Evolutionary conservation across 2,888 invertebrate species (phyloP), one percentile per base, ranked within the genome.

Genomic region (Bedellia somnulentella): DNA sequence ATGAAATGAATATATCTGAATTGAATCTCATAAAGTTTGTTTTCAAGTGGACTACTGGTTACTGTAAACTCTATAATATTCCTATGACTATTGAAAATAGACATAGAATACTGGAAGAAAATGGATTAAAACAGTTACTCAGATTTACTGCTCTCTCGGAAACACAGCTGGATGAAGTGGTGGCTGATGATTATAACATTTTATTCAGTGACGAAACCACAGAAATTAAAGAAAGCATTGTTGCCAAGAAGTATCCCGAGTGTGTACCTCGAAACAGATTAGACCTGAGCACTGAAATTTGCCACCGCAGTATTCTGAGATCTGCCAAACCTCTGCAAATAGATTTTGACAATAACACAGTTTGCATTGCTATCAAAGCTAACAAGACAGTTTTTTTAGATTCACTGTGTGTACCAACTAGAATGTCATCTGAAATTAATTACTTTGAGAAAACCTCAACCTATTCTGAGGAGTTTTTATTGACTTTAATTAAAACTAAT

Each of bases 31-130:
- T 80, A 22, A 63, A 63, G 37, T 57, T 70, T 44, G 66, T 78
- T 11, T 62, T 81, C 46, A 61, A 68, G 34, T 83, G 83, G 83
- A 70, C 79, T 24, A 41, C 53, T 30, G 46, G 56, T 38, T 80
- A 79, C 45, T 81, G 80, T 44, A 46, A 66, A 46, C 56, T 62
- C 38, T 57, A 61, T 39, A 55, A 63, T 35, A 42, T 76, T 10
- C 42, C 53, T 27, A 44, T 48, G 22, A 61, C 64, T 29, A 44
- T 64, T 31, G 60, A 68, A 37, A 79, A 73, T 43, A 61, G 76
- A 43, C 55, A 73, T 32, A 49, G 59, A 24, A 37, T 75, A 22
- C 44, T 80, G 32, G 51, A 57, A 25, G 60, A 64, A 18, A 55
- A 58, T 43, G 70, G 61, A n/a, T 45, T 77, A 30, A 59, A 78